Evolutionary conservation across 2,888 invertebrate genomes (phyloP).

Genomic region (Lucinisca nassula): DNA sequence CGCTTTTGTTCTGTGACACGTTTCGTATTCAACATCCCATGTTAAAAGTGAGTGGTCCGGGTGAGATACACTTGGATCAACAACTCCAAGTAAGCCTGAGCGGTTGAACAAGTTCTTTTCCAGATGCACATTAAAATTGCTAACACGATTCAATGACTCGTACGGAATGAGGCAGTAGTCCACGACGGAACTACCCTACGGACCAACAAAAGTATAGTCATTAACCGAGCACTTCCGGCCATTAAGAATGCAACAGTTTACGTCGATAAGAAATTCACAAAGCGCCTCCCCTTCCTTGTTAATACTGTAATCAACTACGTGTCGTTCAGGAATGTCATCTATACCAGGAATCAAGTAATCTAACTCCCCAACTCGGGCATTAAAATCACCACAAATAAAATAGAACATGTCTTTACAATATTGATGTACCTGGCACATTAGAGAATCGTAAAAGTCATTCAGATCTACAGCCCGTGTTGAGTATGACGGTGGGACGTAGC

Average conservation of each 20-base stretch:
- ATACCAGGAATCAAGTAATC: background rate
- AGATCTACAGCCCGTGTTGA: background rate
- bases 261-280: slow-evolving; percentile 12
- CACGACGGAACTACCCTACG: background rate
- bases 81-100: too few species aligned
- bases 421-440: background rate
- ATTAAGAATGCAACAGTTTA: background rate
- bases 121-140: too few species aligned
- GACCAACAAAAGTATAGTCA: background rate
- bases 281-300: background rate
- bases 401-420: background rate
- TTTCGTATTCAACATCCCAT: too few species aligned
- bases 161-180: background rate
- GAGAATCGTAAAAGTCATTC: background rate
- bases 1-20: too few species aligned
- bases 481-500: background rate
- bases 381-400: background rate
- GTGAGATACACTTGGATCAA: too few species aligned
- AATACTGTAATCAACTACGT: background rate
- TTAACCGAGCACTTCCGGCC: background rate
- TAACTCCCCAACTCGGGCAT: background rate
- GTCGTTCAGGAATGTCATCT: background rate
- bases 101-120: too few species aligned
- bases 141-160: too few species aligned
- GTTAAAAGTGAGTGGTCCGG: too few species aligned